Base-by-base conservation (phyloP, 2,113 vertebrate species). In the Donacobius atricapilla region DNA sequence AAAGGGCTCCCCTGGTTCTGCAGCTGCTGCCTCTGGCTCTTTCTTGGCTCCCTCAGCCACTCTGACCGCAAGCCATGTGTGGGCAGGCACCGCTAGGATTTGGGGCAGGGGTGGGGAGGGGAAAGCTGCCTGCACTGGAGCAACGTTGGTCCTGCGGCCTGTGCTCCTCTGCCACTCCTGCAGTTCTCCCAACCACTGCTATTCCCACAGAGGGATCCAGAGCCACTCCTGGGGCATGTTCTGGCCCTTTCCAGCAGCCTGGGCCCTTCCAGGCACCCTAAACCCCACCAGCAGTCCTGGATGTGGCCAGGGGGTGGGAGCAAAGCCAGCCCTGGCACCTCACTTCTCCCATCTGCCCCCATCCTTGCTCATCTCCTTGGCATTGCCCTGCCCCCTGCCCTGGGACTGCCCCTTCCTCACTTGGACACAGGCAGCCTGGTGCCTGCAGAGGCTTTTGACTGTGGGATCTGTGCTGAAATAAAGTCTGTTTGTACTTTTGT, bases 401-500 rank as follows among this genome's bases (percentile, higher is more conserved):
- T 66, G 16, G 48, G 33, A 15, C 65, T 91, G 39, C 53, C 28
- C n/a, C 13, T 40, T 64, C n/a, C 63, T 83, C 5, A 1, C 66
- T 80, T 0, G 1, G 45, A 57, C 45, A 24, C 18, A 25, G 44
- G 18, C 33, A 68, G 2, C 28, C 24, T 78, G 39, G 27, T 45
- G 18, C 37, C 70, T 78, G 56, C 39, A 57, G 61, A 24, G 63
- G 24, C 42, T 93, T 80, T 63, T 4, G 11, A 16, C 40, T 63
- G 68, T 0, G 2, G 88, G 78, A 23, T 71, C 48, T 64, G 83
- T 89, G 88, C 82, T 93, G 58, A 64, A 96, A 97, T 97, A 97
- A 96, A 97, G 58, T 44, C 83, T 75, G 39, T 97, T 97, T 97
- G 80, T 96, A 97, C 93, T 96, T 97, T 94, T 77, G 24, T 13